Evolutionary conservation across 2,888 invertebrate species (phyloP), one percentile per base, ranked within the genome.

Genomic region (Pyralis farinalis): DNA sequence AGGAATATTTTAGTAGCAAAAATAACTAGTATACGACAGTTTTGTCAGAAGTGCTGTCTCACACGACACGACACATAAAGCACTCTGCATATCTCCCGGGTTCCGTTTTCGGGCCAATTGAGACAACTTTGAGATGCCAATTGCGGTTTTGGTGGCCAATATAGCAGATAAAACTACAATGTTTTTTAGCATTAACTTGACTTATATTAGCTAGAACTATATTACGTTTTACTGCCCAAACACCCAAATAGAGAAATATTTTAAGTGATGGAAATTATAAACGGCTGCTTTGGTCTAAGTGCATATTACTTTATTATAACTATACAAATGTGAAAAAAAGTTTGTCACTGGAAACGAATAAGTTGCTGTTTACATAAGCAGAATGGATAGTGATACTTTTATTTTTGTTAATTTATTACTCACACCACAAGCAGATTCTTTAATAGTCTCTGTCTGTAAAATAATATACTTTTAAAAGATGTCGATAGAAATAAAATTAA

Each of bases 21-120:
- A 16, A 16, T 16, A 16, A 3, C 16, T 16, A n/a, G n/a, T n/a
- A n/a, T n/a, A 16, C 16, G 16, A 16, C 16, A 16, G 16, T 16
- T 30, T 30, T 32, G 7, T 36, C 25, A 32, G 36, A 44, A 63
- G 70, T 76, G 75, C 71, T 74, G 68, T 65, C 67, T 63, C 67
- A 65, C 61, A 61, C 55, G 71, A 65, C 61, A 61, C 55, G 71
- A 74, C 64, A 74, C 61, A 51, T 51, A 63, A 56, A 50, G 47
- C 44, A 42, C 40, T 43, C 45, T 36, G 39, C 44, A 42, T 49
- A 12, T 40, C 25, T 43, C 20, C 9, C 36, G 37, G 35, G 35
- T 22, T 39, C 30, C 21, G 39, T 42, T 33, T 12, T 22, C 10
- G 22, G 42, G 25, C 36, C 40, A 37, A 40, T 40, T 40, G 33